Base-by-base conservation (phyloP, 2,888 invertebrate genomes). In the Scrobipalpa atriplicella region DNA sequence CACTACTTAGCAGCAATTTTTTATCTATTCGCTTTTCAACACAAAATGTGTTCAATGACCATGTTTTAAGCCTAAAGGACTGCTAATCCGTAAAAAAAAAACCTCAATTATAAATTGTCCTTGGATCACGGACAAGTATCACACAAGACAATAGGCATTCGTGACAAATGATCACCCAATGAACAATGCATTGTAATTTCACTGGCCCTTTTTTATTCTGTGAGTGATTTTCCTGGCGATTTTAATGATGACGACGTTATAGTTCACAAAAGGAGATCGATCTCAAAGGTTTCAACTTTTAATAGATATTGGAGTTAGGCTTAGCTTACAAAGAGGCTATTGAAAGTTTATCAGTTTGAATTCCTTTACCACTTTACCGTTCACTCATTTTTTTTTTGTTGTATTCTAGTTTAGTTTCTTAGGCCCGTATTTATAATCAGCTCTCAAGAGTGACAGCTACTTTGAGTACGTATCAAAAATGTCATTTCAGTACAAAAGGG, bases 101-200 rank as follows among this genome's bases (percentile, higher is more conserved):
- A n/a, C n/a, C 13, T n/a, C n/a, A n/a, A n/a, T n/a, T n/a, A n/a
- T n/a, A 16, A n/a, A 47, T 16, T n/a, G 47, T 47, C 16, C n/a
- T 47, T 47, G 47, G n/a, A n/a, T 47, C n/a, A 16, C 47, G 47
- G 16, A 8, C n/a, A 47, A n/a, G 29, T 29, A 29, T 29, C 5
- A 5, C 2, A 29, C 29, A 29, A 1, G 47, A 47, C 47, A 47
- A 47, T 47, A 16, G 47, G n/a, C 47, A n/a, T 47, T 47, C 16
- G 47, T 47, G 19, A 61, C 19, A 61, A 61, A 61, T 61, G 39
- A 61, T 61, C 16, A 41, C 18, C 39, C 39, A 1, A 10, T 1
- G 39, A 41, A 61, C 61, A 61, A 61, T 16, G 41, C 39, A 41
- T 39, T 38, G 61, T 18, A 18, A 41, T 41, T 61, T 61, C 39